Evolutionary conservation across 2,113 vertebrate genomes (phyloP).

Genomic region (Syrmaticus mikado): DNA sequence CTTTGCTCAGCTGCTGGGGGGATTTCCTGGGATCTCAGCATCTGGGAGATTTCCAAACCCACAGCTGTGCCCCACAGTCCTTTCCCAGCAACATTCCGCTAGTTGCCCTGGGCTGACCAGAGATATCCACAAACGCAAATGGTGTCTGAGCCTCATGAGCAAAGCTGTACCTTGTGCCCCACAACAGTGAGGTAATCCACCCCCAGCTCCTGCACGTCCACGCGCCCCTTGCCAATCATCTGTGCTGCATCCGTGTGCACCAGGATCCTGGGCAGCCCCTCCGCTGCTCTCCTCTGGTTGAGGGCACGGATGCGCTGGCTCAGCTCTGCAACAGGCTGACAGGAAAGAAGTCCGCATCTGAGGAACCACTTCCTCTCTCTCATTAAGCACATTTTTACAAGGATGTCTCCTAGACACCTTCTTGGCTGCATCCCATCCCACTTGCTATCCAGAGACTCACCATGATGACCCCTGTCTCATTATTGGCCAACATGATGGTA

Average conservation of each 20-base stretch:
- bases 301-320: slow-evolving; percentile 77
- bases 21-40: background rate
- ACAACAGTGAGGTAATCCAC: slow-evolving; percentile 95
- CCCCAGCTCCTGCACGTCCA: slow-evolving; percentile 86
- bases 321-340: slow-evolving; percentile 87
- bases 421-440: rapidly evolving
- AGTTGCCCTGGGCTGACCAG: background rate
- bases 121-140: background rate
- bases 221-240: slow-evolving; percentile 89
- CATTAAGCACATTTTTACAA: rapidly evolving
- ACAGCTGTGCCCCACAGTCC: background rate
- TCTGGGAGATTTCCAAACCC: background rate
- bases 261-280: slow-evolving; percentile 77
- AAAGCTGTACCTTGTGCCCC: slow-evolving; percentile 89
- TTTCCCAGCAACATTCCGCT: background rate
- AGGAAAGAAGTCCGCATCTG: background rate
- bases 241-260: slow-evolving; percentile 94
- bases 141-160: rapidly evolving
- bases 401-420: background rate
- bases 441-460: slow-evolving; percentile 70
- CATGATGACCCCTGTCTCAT: slow-evolving; percentile 95
- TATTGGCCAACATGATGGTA: slow-evolving; percentile 96
- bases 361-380: background rate
- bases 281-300: slow-evolving; percentile 61
- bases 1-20: background rate